Evolutionary conservation across 2,888 invertebrate genomes (phyloP).

Genomic region (Smittia sp.): DNA sequence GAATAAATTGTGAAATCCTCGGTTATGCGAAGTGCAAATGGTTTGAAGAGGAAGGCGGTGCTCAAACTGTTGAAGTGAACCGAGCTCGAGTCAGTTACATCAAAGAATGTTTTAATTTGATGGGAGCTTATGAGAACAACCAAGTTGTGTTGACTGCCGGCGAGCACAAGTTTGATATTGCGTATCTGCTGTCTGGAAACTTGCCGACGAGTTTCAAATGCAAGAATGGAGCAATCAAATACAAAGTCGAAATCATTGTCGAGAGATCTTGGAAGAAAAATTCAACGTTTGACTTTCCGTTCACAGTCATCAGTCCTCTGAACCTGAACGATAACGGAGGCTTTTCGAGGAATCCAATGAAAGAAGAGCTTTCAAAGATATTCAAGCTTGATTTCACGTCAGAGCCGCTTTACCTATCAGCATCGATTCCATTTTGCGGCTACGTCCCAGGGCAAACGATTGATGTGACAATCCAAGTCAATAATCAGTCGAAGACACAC

Average conservation of each 20-base stretch:
- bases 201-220: conserved; percentile 22
- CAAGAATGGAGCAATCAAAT: conserved; percentile 21
- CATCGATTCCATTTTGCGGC: conserved; percentile 62
- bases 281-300: conserved; percentile 25
- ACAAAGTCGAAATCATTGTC: conserved; percentile 11
- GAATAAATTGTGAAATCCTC: not conserved
- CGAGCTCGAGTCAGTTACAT: not conserved
- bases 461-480: conserved; percentile 64
- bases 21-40: conserved; percentile 24
- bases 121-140: not conserved
- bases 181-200: not conserved
- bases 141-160: conserved; percentile 6
- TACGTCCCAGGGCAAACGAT: conserved; percentile 74
- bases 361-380: conserved; percentile 7
- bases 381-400: conserved; percentile 25
- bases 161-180: conserved; percentile 16
- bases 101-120: not conserved
- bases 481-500: conserved; percentile 70
- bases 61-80: not conserved
- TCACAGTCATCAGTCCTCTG: conserved; percentile 23
- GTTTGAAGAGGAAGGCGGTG: not conserved
- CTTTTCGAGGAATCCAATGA: not conserved
- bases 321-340: not conserved
- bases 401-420: not conserved
- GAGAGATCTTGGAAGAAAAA: not conserved